Evolutionary conservation across 2,888 invertebrate genomes (phyloP).

Genomic region (Phortica okadai): DNA sequence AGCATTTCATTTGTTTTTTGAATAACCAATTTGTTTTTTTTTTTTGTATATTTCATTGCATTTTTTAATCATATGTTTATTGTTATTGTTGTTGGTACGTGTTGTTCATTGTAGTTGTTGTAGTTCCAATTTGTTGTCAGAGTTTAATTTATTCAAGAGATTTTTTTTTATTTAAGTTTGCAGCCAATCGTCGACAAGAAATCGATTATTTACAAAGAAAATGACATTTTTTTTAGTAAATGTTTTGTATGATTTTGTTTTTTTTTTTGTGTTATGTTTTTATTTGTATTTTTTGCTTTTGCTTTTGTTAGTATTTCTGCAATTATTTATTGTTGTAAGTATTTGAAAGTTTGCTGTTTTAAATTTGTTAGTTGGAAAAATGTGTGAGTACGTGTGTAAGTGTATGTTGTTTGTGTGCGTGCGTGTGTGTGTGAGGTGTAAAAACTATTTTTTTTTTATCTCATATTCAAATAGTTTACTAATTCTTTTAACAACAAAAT

Average conservation of each 20-base stretch:
- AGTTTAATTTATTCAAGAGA: not conserved
- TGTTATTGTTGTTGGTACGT: slow-evolving; percentile 34
- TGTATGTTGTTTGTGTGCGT: slow-evolving; percentile 43
- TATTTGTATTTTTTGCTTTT: slow-evolving; percentile 12
- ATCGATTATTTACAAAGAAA: slow-evolving; percentile 44
- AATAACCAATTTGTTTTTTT: slow-evolving; percentile 30
- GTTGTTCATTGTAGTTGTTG: slow-evolving; percentile 15
- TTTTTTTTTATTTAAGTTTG: slow-evolving; percentile 12
- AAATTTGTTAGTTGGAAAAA: slow-evolving; percentile 31
- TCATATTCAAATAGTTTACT: not conserved
- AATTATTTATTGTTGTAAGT: not conserved
- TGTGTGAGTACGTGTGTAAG: slow-evolving; percentile 54
- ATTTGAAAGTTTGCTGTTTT: slow-evolving; percentile 30
- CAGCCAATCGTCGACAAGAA: slow-evolving; percentile 30
- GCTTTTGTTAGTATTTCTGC: not conserved
- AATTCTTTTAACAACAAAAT: too few species aligned
- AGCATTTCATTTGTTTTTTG: slow-evolving; percentile 36
- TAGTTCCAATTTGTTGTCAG: slow-evolving; percentile 10
- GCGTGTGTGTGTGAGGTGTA: slow-evolving; percentile 51
- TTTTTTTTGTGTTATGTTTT: not conserved
- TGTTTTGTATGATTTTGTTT: slow-evolving; percentile 7
- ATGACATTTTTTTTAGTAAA: slow-evolving; percentile 44
- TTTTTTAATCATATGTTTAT: slow-evolving; percentile 19
- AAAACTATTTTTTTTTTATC: slow-evolving; percentile 35
- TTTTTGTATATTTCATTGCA: slow-evolving; percentile 20